These are phyloP conservation scores for Mormyrus iriodes DNA, from an alignment of 2,113 vertebrate genomes.

Conservation along the genomic window DNA sequence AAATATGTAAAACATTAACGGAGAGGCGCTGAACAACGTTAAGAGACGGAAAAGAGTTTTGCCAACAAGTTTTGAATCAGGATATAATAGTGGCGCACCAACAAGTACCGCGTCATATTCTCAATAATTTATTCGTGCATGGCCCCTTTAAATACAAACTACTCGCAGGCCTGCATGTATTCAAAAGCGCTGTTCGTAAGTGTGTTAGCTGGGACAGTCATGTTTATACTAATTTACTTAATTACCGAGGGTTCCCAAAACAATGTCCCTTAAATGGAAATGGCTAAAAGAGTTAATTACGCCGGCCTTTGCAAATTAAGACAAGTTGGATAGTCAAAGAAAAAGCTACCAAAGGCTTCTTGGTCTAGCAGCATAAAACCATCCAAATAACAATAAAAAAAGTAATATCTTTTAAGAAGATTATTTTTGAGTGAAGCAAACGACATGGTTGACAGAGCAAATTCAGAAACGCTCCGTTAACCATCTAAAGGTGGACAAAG, in stretches of 20 bases:
- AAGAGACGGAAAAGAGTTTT: neutral
- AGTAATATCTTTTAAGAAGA: neutral
- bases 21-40: neutral
- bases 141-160: slow-evolving; percentile 10
- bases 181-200: neutral
- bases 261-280: neutral
- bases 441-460: neutral
- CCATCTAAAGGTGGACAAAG: slow-evolving; percentile 3
- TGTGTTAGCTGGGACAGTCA: neutral
- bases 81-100: neutral
- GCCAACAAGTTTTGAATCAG: neutral
- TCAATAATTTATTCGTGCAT: slow-evolving; percentile 10
- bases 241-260: neutral
- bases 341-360: neutral
- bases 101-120: neutral
- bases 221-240: neutral
- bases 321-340: neutral
- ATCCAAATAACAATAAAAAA: neutral
- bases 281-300: neutral
- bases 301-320: neutral
- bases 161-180: neutral
- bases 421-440: neutral
- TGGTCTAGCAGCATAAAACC: neutral
- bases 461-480: neutral
- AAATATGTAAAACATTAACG: neutral